These are phyloP conservation scores for Ichneumon xanthorius DNA, from an alignment of 2,888 invertebrate genomes.

Conservation along the genomic window DNA sequence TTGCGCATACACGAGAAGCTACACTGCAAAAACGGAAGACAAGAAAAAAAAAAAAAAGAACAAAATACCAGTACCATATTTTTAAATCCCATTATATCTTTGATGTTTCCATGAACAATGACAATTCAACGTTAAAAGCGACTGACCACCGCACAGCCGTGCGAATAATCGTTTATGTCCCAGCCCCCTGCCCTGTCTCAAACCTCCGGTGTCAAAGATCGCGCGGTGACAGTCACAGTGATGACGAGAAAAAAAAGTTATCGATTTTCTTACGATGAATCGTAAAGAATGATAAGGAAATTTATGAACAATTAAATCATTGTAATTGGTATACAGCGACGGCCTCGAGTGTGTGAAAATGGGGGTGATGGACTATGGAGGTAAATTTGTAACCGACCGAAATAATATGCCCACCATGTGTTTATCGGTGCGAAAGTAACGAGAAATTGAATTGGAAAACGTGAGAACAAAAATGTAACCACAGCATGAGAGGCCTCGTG, in stretches of 20 bases:
- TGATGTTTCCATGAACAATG: slow-evolving; percentile 7
- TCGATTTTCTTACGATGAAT: not conserved
- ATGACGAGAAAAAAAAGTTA: not conserved
- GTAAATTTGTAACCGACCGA: slow-evolving; percentile 1
- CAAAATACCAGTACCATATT: slow-evolving; percentile 1
- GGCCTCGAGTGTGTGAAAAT: slow-evolving; percentile 17
- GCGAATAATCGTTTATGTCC: slow-evolving; percentile 7
- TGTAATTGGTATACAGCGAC: slow-evolving; percentile 24
- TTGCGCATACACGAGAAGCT: slow-evolving; percentile 15
- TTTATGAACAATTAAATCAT: not conserved
- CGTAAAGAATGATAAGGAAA: not conserved
- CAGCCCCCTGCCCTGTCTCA: slow-evolving; percentile 15
- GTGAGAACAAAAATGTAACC: not conserved
- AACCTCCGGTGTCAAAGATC: slow-evolving; percentile 30
- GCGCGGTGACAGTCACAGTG: slow-evolving; percentile 28
- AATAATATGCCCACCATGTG: not conserved
- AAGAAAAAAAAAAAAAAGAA: not conserved
- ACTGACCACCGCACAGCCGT: slow-evolving; percentile 21
- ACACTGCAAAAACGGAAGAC: slow-evolving; percentile 2
- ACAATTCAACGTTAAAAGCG: slow-evolving; percentile 14
- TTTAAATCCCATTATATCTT: slow-evolving; percentile 19
- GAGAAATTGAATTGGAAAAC: slow-evolving; percentile 7
- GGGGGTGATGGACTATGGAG: slow-evolving; percentile 31
- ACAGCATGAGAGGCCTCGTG: not conserved
- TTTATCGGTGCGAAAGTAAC: not conserved